Base-by-base conservation (phyloP, 2,888 invertebrate genomes). In the Drosophila mimetica region DNA sequence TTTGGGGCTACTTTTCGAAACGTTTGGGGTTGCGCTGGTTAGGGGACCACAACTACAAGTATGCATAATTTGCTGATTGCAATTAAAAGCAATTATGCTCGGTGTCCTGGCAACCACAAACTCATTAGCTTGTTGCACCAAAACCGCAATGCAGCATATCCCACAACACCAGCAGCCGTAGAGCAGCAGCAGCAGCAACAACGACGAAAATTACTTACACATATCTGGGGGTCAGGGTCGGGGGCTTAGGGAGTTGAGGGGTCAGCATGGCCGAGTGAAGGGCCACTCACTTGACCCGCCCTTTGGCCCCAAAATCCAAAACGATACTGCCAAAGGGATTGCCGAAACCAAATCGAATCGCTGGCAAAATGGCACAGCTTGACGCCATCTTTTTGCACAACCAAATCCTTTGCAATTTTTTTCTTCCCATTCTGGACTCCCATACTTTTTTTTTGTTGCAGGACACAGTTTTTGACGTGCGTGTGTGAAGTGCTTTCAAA, bases 11-110 rank as follows among this genome's bases (percentile, higher is more conserved):
- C 16, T 28, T 60, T 50, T 48, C 14, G 6, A 14, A 63, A 28
- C 28, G 14, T 50, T 41, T 1, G 30, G 30, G 4, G 11, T 4
- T 30, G 11, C 30, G 11, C 11, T 4, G 30, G 11, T 30, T 4
- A 4, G 30, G 30, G 11, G 32, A 75, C 88, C 86, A 65, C 88
- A 83, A 65, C 59, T 65, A 71, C 72, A 74, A 85, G 75, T 78
- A 76, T 86, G 74, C 78, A 85, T 88, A 85, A 78, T 88, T 85
- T 75, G 79, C 83, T 73, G 65, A 78, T 81, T 73, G 89, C 87
- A 84, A 84, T 84, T 88, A 88, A 88, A 87, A 85, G 83, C 84
- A 84, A 84, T 84, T 84, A 84, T 84, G 89, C 58, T 58, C 71
- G 76, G 67, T 88, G 78, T 78, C 58, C 69, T 53, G 66, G 58